Conservation (phyloP, 2,113 vertebrate species). For the Pipra filicauda region DNA sequence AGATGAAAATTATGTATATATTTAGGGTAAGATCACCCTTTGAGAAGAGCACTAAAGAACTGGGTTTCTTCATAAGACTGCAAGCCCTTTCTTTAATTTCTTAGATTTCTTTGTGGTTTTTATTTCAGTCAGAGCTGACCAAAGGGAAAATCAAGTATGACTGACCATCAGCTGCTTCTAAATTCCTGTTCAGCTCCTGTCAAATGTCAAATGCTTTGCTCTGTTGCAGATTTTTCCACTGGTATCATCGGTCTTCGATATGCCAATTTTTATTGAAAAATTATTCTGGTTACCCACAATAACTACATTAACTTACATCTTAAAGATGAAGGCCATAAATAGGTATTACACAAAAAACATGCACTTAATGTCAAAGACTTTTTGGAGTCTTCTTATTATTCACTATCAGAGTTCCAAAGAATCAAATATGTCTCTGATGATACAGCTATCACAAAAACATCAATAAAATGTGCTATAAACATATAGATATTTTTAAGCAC, state of each 20-base stretch:
- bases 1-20: neutral
- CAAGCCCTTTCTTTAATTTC: neutral
- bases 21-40: neutral
- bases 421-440: neutral
- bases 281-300: neutral
- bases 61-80: neutral
- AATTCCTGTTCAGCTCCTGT: neutral
- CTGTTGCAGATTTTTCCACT: neutral
- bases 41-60: neutral
- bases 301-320: neutral
- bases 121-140: neutral
- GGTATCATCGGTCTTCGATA: neutral
- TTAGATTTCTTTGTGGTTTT: neutral
- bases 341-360: fast-evolving
- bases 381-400: neutral
- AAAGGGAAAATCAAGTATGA: neutral
- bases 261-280: neutral
- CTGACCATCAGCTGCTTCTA: neutral
- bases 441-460: neutral
- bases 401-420: neutral
- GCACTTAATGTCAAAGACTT: neutral
- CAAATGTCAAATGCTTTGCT: neutral
- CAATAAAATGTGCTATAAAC: neutral
- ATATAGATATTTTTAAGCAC: neutral
- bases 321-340: neutral